Evolutionary conservation across 2,888 invertebrate genomes (phyloP), one percentile per base, ranked within the genome.

Genomic region (Pristionchus mayeri): DNA sequence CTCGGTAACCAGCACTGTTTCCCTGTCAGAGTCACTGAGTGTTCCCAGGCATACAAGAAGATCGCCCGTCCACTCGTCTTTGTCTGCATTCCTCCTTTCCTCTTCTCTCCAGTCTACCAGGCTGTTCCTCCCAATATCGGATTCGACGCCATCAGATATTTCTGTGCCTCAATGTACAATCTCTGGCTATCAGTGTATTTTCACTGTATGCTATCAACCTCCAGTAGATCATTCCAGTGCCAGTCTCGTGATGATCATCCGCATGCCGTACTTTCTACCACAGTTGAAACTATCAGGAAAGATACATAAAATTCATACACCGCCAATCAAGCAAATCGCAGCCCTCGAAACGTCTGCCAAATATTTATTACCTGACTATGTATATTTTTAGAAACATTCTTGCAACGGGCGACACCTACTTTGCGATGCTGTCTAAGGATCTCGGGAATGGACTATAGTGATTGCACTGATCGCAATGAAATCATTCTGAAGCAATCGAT

Each of bases 71-170:
- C 40, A 11, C 24, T 71, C 9, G 71, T 71, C 11, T 24, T 71
- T n/a, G 71, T 44, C 3, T 71, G 71, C 71, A 44, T 71, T 37
- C 71, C 71, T 24, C 71, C 71, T 7, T 71, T 71, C 44, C n/a
- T 71, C 40, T 71, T 71, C 71, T 71, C 37, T 0, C 71, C 71
- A 21, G 40, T 71, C 44, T 71, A 71, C 24, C 37, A 44, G 9
- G n/a, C 21, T 0, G 71, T 71, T 13, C 71, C 71, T 1, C 44
- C 71, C 0, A 40, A 40, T 11, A 71, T 71, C 24, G 71, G 71
- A 0, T 71, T 40, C 71, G 71, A 71, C 13, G 21, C n/a, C 6
- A n/a, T 71, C 1, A 40, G 71, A 7, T 44, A 24, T n/a, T 71
- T 71, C 24, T 40, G 40, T 1, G 71, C 24, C 0, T 71, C 71